A percentile compares a stretch with the other conserved stretches of the same genome.
Conservation (phyloP, 2,113 vertebrate species). For the Atractosteus spatula region DNA sequence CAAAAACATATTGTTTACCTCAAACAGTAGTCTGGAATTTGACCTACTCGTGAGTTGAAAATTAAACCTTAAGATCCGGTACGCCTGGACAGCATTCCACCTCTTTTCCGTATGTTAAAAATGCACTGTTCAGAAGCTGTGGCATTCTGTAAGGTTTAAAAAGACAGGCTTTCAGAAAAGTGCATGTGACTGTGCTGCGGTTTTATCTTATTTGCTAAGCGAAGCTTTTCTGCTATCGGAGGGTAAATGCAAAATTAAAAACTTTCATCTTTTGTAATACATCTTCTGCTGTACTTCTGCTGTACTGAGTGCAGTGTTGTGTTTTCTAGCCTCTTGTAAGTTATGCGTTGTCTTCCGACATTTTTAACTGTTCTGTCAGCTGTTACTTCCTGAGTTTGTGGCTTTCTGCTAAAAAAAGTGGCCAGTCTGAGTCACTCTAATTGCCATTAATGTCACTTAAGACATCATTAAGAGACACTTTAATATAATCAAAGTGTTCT, state of each 20-base stretch:
- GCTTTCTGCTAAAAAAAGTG: background rate
- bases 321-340: background rate
- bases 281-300: conserved; percentile 20
- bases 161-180: too few species aligned
- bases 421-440: background rate
- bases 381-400: conserved; percentile 12
- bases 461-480: too few species aligned
- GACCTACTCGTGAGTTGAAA: background rate
- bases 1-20: conserved; percentile 7
- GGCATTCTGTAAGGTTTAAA: too few species aligned
- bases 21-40: conserved; percentile 7
- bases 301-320: background rate
- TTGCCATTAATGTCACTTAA: background rate
- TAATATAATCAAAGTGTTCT: background rate
- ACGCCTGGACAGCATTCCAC: background rate
- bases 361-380: conserved; percentile 16
- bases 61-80: background rate
- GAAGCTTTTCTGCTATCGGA: too few species aligned
- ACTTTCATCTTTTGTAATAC: background rate
- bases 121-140: background rate
- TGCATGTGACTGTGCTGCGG: too few species aligned
- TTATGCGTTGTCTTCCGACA: background rate
- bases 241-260: too few species aligned
- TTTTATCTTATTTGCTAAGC: too few species aligned
- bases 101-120: background rate